Evolutionary conservation across 2,797 vertebrate genomes (phyloP), one percentile per base, ranked within the genome.

Genomic region (Sebastes matsubarae): DNA sequence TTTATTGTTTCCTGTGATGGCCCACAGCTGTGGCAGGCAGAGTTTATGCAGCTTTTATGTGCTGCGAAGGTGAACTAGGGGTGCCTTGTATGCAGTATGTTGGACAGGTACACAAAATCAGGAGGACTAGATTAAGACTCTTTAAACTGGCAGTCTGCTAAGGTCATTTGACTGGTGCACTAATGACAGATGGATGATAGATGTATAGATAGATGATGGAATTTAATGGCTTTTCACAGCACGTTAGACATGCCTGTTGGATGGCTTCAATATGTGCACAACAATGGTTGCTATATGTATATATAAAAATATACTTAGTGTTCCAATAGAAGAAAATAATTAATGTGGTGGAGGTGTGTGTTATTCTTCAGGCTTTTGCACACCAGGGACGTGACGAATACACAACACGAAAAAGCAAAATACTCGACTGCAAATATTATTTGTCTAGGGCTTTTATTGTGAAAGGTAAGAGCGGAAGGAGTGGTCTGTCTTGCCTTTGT

Each of bases 1-100:
- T 94, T 94, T 93, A 94, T 92, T 87, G 92, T 91, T 92, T 90
- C 82, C 80, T 84, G 82, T 87, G 91, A 85, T 84, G 91, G 88
- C 79, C 80, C 71, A 74, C 91, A 90, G 86, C 86, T 90, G 89
- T 66, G 67, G 73, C 66, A 68, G 57, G 16, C 29, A 46, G 72
- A 59, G 58, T 82, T 85, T 77, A 80, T 82, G 84, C 59, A 77
- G 72, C 57, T 74, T 82, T 70, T 70, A 85, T 85, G 82, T 72
- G 73, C 79, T 78, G 64, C 55, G 52, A 29, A 82, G 77, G 69
- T 77, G 67, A 81, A 72, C 10, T 11, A 14, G 8, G 6, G n/a
- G 27, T 63, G 66, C 68, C 11, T 24, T 3, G n/a, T 6, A 5
- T 18, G 24, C 59, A 30, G 59, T 18, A 4, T 32, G 57, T 20